Evolutionary conservation across 2,797 vertebrate genomes (phyloP), one percentile per base, ranked within the genome.

Genomic region (Stomatorhinus walkeri): DNA sequence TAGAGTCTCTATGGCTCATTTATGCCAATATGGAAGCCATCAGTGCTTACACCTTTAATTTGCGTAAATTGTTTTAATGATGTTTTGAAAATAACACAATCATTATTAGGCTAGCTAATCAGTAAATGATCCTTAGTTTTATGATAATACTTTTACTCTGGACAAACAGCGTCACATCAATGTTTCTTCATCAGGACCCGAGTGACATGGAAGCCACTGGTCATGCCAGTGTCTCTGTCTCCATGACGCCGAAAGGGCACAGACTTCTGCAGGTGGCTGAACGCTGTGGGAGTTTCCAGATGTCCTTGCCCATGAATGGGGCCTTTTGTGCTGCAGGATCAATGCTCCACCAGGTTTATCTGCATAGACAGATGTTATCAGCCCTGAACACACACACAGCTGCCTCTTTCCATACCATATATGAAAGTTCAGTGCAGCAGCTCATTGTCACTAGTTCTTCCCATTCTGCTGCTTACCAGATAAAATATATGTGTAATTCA

Each of bases 231-330:
- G 8, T 64, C 14, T 76, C 32, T 76, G 68, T 76, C 61, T 9
- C 61, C 68, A 76, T 76, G 28, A 16, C 4, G 4, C 19, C 9
- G 14, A 84, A 49, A 84, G 19, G 81, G 3, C 16, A 5, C 81
- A 10, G n/a, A 43, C 22, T 10, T 22, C 43, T 46, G 81, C 40
- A 84, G 43, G 48, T 84, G 68, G 32, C 19, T 87, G 51, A 56
- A 16, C 8, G 28, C 28, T 36, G 22, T 61, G 85, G 85, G 85
- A 87, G 85, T 87, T 87, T 87, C 85, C 85, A 87, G 28, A 61
- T 87, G 81, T 84, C 46, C 28, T 10, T n/a, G 14, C 19, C 19
- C 28, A n/a, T 87, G 85, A 87, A 87, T 87, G 85, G 52, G 36
- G 28, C 19, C 85, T 51, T 84, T 87, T 87, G 51, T 36, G 28